Conservation (phyloP, 2,113 vertebrate species). For the Plecotus auritus region DNA sequence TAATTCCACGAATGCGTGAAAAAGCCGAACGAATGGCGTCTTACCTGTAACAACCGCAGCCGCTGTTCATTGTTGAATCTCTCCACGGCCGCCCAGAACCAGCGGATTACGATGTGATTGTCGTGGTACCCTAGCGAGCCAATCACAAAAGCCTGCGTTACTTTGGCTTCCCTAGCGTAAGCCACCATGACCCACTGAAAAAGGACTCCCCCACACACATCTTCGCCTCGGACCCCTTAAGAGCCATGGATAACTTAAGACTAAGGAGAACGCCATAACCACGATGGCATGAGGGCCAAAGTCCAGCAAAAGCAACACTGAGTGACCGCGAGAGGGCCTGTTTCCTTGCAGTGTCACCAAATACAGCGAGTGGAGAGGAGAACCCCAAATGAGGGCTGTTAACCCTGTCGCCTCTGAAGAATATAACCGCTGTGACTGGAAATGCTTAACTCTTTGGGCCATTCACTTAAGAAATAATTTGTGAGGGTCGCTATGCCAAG, state of each 20-base stretch:
- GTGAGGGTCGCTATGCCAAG: background rate
- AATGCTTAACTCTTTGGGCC: background rate
- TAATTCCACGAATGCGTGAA: background rate
- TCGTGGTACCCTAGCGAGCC: conserved; percentile 93
- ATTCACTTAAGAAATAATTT: conserved; percentile 12
- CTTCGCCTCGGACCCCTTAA: conserved; percentile 5
- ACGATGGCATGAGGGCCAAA: background rate
- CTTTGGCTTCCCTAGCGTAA: background rate
- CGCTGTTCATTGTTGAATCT: conserved; percentile 99
- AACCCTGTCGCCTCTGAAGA: conserved; percentile 23
- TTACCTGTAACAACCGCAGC: conserved; percentile 95
- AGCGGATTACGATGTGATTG: conserved; percentile 98
- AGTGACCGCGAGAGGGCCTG: background rate
- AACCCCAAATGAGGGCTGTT: background rate
- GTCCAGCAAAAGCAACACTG: conserved; percentile 1
- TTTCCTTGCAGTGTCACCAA: background rate
- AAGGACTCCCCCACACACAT: background rate
- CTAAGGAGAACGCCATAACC: background rate
- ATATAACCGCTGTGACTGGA: background rate
- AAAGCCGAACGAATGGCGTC: conserved; percentile 19
- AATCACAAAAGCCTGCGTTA: conserved; percentile 41
- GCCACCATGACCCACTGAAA: background rate
- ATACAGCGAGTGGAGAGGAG: background rate
- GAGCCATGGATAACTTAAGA: background rate
- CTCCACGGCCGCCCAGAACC: conserved; percentile 99